Base-by-base conservation (phyloP, 2,888 invertebrate species). In the Acronicta leporina region DNA sequence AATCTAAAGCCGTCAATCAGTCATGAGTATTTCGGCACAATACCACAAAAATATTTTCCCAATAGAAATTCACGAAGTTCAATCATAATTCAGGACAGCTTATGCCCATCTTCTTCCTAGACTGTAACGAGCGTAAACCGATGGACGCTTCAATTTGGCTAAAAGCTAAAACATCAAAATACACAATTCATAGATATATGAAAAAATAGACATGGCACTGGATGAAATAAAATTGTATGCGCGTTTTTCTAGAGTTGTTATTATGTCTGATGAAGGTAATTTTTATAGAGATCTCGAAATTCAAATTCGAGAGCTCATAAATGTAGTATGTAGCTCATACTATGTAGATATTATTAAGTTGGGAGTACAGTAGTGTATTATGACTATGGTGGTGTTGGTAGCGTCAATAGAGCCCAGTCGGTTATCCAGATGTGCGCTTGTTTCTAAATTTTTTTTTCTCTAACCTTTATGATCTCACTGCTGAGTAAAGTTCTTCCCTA, bases 141-240 rank as follows among this genome's bases (percentile, higher is more conserved):
- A 79, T 77, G 56, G 73, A 65, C 69, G 79, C 60, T 79, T 71
- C 87, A 87, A 87, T 86, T 85, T 85, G 78, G 79, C 77, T 86
- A 83, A 87, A 84, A 87, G 86, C 86, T 82, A 72, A 77, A 82
- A 80, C 79, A 80, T 78, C 80, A 66, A 75, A 77, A 79, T 78
- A 75, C 72, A 76, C 71, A 73, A 61, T 63, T 68, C 78, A 73
- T 62, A 66, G 73, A 78, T 38, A 45, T 72, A 53, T 61, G 46
- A 57, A 66, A 43, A 25, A 54, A 65, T 71, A 64, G 42, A 58
- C 13, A 40, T 11, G 48, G 53, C 30, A 55, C 68, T 67, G 46
- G 65, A 73, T 68, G 58, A 53, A 46, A 20, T 68, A 60, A 53
- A 46, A n/a, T n/a, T n/a, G 47, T 30, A 38, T 45, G 9, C 14